Conservation (phyloP, 2,113 vertebrate genomes). For the Aix galericulata region DNA sequence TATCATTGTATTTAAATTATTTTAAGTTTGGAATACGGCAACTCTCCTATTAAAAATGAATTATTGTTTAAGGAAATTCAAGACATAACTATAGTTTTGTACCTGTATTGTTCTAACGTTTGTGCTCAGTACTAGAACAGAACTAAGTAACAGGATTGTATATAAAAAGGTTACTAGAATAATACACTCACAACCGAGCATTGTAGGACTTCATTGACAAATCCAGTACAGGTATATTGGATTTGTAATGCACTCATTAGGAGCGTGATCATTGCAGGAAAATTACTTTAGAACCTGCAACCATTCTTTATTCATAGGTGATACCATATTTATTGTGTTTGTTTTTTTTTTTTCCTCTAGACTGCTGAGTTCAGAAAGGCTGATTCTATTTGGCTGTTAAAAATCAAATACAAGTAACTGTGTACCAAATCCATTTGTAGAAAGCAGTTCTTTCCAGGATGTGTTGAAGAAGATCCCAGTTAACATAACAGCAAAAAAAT, state of each 20-base stretch:
- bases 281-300: not conserved
- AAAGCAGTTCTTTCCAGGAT: not conserved
- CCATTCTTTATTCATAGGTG: not conserved
- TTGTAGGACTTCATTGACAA: not conserved
- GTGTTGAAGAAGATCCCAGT: not conserved
- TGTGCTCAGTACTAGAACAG: not conserved
- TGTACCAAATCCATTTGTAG: not conserved
- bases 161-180: not conserved
- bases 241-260: not conserved
- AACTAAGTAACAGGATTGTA: not conserved
- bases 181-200: not conserved
- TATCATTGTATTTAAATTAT: slow-evolving; percentile 27
- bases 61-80: not conserved
- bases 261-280: not conserved
- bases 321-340: not conserved
- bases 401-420: not conserved
- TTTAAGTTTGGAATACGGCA: not conserved
- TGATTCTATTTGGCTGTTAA: not conserved
- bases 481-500: not conserved
- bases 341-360: not conserved
- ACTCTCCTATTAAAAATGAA: slow-evolving; percentile 15
- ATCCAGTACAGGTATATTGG: not conserved
- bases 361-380: not conserved
- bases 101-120: not conserved
- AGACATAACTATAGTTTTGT: not conserved